These are phyloP conservation scores for Bellardia bayeri DNA, from an alignment of 2,888 invertebrate genomes.

Conservation along the genomic window DNA sequence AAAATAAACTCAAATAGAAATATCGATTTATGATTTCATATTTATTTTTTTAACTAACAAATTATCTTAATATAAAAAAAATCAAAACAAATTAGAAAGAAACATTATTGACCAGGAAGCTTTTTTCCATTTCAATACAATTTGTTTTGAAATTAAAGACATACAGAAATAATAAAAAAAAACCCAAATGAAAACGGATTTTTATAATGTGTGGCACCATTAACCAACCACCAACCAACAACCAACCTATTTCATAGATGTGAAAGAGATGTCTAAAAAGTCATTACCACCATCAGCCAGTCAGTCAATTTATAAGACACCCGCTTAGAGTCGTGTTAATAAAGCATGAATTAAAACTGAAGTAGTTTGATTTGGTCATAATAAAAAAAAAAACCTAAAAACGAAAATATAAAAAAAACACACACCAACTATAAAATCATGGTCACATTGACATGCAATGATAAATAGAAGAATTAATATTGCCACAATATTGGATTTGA, in stretches of 20 bases:
- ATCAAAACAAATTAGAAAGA: background rate
- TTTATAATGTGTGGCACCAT: conserved; percentile 40
- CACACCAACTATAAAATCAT: conserved; percentile 65
- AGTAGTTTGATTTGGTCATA: conserved; percentile 65
- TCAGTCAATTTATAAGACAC: conserved; percentile 48
- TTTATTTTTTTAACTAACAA: conserved; percentile 18
- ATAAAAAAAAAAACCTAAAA: conserved; percentile 38
- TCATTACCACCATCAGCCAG: conserved; percentile 10
- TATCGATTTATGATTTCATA: conserved; percentile 35
- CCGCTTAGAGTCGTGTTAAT: conserved; percentile 69
- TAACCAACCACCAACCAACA: background rate
- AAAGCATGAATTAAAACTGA: conserved; percentile 70
- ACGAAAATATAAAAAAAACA: conserved; percentile 7
- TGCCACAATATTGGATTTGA: conserved; percentile 22
- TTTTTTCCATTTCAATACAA: conserved; percentile 1
- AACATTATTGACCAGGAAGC: conserved; percentile 50
- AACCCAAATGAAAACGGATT: conserved; percentile 54
- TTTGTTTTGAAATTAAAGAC: conserved; percentile 30
- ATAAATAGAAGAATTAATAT: conserved; percentile 47
- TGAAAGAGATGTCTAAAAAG: background rate
- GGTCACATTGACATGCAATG: conserved; percentile 72
- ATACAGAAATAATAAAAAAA: conserved; percentile 2
- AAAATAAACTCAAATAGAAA: conserved; percentile 1
- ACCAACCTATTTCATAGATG: background rate
- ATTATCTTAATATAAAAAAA: background rate